Evolutionary conservation across 2,888 invertebrate genomes (phyloP), one percentile per base, ranked within the genome.

Genomic region (Cotesia congregata): DNA sequence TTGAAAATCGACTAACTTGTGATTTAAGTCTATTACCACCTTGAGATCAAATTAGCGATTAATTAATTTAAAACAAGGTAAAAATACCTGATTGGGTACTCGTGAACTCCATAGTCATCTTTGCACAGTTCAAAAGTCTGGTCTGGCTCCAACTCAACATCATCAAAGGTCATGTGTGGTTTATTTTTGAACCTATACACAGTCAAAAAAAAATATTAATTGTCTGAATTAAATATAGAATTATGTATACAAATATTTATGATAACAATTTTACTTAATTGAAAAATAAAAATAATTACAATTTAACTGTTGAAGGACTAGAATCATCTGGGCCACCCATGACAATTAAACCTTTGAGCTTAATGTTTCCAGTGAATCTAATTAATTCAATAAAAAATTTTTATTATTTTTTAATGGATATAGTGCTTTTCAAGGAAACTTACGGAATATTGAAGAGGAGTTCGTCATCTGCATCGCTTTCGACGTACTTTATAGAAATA

Each of bases 401-500:
- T n/a, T n/a, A n/a, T 68, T 7, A 17, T 75, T 65, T 65, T 7
- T 30, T 30, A 65, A 30, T 65, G 20, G 12, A 20, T 12, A 62
- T 15, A 62, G 3, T 72, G 76, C 76, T 70, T 50, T 60, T 60
- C 41, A n/a, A 20, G 38, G 59, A 69, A 79, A 91, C 92, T 91
- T 88, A 93, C 92, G 98, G 98, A 85, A 99, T 96, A 88, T 98
- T 98, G 88, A 99, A 97, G 1, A 99, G 91, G 4, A 99, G 91
- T 90, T 99, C 99, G 90, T 96, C 96, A 90, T 99, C 99, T 0
- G 94, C 95, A 92, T 99, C 99, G 91, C 98, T 98, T 90, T 97
- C 95, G 0, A 99, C 98, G 92, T 91, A 97, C 97, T 98, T 89
- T 38, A 91, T 90, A 78, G 83, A 73, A 59, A 39, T 38, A 70